Percentiles rank a stretch among this genome's conserved stretches.
Evolutionary conservation across 2,797 vertebrate genomes (phyloP).

Genomic region (Danio kyathit): DNA sequence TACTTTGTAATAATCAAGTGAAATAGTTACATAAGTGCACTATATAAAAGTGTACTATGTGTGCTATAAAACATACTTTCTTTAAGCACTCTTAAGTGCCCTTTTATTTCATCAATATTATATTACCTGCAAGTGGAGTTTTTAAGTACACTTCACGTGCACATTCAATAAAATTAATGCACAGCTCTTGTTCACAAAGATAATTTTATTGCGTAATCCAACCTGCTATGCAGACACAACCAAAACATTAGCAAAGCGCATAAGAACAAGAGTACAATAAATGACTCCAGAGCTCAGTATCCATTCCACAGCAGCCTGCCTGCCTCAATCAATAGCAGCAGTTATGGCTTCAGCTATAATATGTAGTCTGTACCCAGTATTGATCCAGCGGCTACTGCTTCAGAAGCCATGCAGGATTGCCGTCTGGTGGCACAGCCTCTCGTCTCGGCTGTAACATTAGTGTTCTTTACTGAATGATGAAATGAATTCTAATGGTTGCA

Average conservation of each 20-base stretch:
- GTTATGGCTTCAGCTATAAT: slow-evolving; percentile 50
- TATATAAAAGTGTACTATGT: no score
- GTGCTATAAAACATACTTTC: no score
- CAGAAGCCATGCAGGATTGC: slow-evolving; percentile 35
- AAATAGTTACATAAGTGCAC: no score
- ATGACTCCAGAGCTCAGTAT: slow-evolving; percentile 31
- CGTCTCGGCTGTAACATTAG: slow-evolving; percentile 20
- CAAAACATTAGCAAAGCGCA: background rate
- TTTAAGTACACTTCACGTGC: background rate
- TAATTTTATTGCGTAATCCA: background rate
- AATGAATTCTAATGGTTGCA: slow-evolving; percentile 31
- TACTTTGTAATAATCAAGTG: no score
- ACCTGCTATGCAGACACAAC: background rate
- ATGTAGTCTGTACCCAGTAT: slow-evolving; percentile 36
- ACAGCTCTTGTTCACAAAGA: background rate
- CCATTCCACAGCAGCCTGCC: slow-evolving; percentile 22
- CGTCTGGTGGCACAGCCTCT: slow-evolving; percentile 39
- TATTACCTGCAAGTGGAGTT: no score
- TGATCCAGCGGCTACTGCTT: slow-evolving; percentile 39
- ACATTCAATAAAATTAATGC: background rate
- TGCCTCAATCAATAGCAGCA: slow-evolving; percentile 42
- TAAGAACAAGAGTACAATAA: background rate
- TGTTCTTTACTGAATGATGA: slow-evolving; percentile 20
- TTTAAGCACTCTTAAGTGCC: no score
- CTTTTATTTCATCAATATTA: no score